Base-by-base conservation (phyloP, 2,797 vertebrate genomes). In the Heterohyrax brucei region DNA sequence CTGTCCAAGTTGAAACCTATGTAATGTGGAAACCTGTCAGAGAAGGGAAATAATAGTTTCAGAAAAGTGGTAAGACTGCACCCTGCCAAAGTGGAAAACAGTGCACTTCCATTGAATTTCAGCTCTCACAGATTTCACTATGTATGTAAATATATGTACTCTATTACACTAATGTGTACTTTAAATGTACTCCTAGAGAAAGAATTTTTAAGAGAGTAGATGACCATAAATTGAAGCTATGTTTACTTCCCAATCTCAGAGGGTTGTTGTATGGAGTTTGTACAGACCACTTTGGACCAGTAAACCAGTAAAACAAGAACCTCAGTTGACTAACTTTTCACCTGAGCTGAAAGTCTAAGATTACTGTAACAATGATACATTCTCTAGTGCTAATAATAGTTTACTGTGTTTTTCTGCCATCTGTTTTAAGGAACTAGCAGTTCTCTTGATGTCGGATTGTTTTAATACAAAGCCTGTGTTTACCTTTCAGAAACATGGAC, bases 211-310 rank as follows among this genome's bases (percentile, higher is more conserved):
- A 76, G 84, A 62, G 28, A 79, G 59, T 61, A 80, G 62, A 18
- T 72, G 79, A 89, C 90, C 62, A 62, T 79, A 85, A 92, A 39
- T 70, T 30, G 14, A 77, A 84, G 70, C 83, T 44, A 50, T n/a
- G n/a, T 93, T 88, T 56, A 84, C 33, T 88, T 78, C 12, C n/a
- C 39, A 68, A 3, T 75, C n/a, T 4, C 59, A 68, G 44, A 68
- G 76, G 44, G 30, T 59, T 91, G n/a, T 86, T 33, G 46, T 26
- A 70, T 91, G 22, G 79, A 66, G 26, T 94, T 87, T 86, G 44
- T 79, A 70, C 18, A 83, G 7, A 73, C 10, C 13, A 44, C 12
- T 56, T 50, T 76, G 50, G 79, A 66, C 10, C 19, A 9, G 44
- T 80, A 79, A 76, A 78, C 7, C 87, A 53, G n/a, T 86, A 70